Base-by-base conservation (phyloP, 2,797 vertebrate species). In the Sparidentex hasta region DNA sequence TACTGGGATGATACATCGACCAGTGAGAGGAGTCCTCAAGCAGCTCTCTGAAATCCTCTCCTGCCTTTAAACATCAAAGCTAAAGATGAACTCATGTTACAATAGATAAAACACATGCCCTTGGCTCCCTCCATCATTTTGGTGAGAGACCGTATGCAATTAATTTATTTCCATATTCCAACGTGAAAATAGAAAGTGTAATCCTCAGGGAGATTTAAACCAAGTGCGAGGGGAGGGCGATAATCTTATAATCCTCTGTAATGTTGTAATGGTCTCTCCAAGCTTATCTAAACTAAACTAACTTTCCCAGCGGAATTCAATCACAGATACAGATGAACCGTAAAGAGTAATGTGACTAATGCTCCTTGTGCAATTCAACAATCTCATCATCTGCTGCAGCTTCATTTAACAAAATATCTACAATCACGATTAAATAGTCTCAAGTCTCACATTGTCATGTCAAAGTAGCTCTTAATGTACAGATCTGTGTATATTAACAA, bases 201-300 rank as follows among this genome's bases (percentile, higher is more conserved):
- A 91, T 90, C 89, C 88, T 82, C 66, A 23, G 74, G 56, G 83
- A 81, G 78, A 85, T 86, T 87, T 84, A 75, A 86, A 87, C 54
- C 63, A 82, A 85, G 65, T 81, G 81, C 74, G 76, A 87, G 52
- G 68, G 80, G 71, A 86, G 83, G 55, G 63, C 8, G 44, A 64
- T 93, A 91, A 94, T 92, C 87, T 87, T 89, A 85, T 94, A 94
- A 95, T 93, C 92, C 90, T 75, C 83, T 79, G 80, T 92, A 92
- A 92, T 88, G 86, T 91, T 43, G 70, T 92, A 82, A 92, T 88
- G 88, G 85, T 88, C 87, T 79, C 83, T 87, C 68, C 72, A 54
- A 90, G 84, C 79, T 90, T 88, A 93, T 91, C 84, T 71, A 75
- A 87, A 87, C 86, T 80, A 89, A 89, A 93, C 81, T 83, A 90